These are phyloP conservation scores for Vultur gryphus DNA, from an alignment of 2,797 vertebrate genomes.

Conservation along the genomic window DNA sequence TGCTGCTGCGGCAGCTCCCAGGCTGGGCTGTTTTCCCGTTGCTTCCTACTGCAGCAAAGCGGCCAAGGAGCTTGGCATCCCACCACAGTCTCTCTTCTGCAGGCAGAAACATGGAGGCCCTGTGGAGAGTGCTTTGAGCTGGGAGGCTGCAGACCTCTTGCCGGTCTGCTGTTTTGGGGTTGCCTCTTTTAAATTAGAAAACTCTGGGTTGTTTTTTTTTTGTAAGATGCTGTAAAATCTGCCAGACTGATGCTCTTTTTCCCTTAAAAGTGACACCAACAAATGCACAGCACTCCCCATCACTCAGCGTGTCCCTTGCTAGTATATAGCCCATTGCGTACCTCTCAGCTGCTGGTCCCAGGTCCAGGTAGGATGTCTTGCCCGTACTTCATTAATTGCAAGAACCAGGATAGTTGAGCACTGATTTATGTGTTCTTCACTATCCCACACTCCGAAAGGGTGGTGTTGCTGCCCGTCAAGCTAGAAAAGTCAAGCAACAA, in stretches of 20 bases:
- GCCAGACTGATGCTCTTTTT: neutral
- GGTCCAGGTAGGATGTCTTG: slow-evolving; percentile 62
- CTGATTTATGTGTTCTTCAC: slow-evolving; percentile 64
- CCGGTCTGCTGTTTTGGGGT: neutral
- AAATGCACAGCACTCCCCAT: neutral
- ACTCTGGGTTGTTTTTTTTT: neutral
- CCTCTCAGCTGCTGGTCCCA: slow-evolving; percentile 68
- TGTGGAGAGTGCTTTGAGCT: neutral
- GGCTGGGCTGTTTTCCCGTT: neutral
- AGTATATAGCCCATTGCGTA: neutral
- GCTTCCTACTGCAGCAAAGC: neutral
- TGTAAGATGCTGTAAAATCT: neutral
- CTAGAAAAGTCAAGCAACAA: slow-evolving; percentile 6
- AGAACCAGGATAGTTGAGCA: slow-evolving; percentile 36
- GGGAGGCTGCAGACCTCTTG: neutral
- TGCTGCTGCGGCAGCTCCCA: neutral
- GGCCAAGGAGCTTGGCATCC: neutral
- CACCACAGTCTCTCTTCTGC: neutral
- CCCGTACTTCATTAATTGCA: slow-evolving; percentile 63
- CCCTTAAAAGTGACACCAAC: neutral
- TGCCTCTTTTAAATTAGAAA: neutral
- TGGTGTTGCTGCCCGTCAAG: neutral
- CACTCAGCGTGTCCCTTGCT: neutral
- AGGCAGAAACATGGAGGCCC: neutral
- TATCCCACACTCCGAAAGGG: slow-evolving; percentile 34